Evolutionary conservation across 2,113 vertebrate species (phyloP), one percentile per base, ranked within the genome.

Genomic region (Neodontobutis hainanensis): DNA sequence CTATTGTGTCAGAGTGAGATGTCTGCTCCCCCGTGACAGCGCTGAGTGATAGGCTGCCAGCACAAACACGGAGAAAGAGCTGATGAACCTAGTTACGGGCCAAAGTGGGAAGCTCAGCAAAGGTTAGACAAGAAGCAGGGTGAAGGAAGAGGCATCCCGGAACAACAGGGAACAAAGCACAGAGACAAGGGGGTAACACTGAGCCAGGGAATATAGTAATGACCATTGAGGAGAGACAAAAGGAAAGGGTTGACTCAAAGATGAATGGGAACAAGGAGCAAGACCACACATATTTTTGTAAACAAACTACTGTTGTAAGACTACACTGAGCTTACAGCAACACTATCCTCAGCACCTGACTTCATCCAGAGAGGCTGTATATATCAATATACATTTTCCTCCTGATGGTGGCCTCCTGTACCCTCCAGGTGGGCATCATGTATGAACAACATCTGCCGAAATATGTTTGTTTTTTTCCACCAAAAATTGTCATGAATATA

Each of bases 11-110:
- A 34, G n/a, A 40, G 38, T 40, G 38, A 40, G 38, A 40, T 40
- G 38, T 40, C 38, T 40, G 38, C 8, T 40, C 38, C 38, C 38
- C 38, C 38, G 8, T 40, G 38, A 8, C 38, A 40, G 38, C 38
- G 38, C 6, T 55, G 52, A 55, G 52, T 36, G 52, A 55, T 55
- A n/a, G 52, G 5, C 12, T 4, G 52, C 34, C 52, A 36, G 52
- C 36, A 8, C 52, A 55, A 55, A 36, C 52, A 36, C 8, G 7
- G 52, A 8, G 34, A n/a, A n/a, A 14, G 34, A 38, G 52, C 7
- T 9, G 52, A 55, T 36, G 52, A 55, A 12, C 52, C 52, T 38
- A n/a, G 52, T 55, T 55, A 55, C 14, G 9, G 35, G 52, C 52
- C 52, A 15, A 15, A 9, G 14, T 36, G 14, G 34, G 6, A 34